These are phyloP conservation scores for Ectobius pallidus DNA, from an alignment of 2,888 invertebrate genomes.

Conservation along the genomic window DNA sequence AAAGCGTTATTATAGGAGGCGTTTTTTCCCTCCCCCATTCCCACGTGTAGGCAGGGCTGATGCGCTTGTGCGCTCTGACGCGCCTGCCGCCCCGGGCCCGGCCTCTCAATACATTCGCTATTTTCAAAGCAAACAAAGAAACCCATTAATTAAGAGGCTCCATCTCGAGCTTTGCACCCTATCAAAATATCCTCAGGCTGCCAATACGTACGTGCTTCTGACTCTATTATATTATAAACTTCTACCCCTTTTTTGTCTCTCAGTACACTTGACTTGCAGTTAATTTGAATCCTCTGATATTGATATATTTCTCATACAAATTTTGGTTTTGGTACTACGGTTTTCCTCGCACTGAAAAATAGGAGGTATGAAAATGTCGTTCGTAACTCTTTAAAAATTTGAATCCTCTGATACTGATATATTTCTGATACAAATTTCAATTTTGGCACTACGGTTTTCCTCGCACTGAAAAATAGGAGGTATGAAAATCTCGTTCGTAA, in stretches of 20 bases:
- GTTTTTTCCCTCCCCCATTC: background rate
- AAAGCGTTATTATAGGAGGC: too few species aligned
- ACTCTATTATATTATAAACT: background rate
- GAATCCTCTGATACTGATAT: too few species aligned
- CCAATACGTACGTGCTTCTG: conserved; percentile 1
- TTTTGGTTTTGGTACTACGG: too few species aligned
- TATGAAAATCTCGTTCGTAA: too few species aligned
- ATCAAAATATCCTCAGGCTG: conserved; percentile 52
- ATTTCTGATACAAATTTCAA: too few species aligned
- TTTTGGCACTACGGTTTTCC: too few species aligned
- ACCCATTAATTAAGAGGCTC: conserved; percentile 57
- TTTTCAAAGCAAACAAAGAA: conserved; percentile 57
- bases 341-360: too few species aligned
- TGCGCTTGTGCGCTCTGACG: conserved; percentile 52
- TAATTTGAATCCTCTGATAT: conserved; percentile 13
- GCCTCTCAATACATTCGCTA: conserved; percentile 49
- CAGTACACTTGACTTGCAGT: background rate
- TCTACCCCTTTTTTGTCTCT: background rate
- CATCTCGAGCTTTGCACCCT: conserved; percentile 55
- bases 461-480: too few species aligned
- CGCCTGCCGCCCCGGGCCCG: conserved; percentile 51
- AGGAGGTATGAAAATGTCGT: too few species aligned
- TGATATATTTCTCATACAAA: too few species aligned
- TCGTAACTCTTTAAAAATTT: too few species aligned
- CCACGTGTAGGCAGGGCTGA: conserved; percentile 41